Conservation (phyloP, 1,140 invertebrate genomes). For the Drosophila auraria region DNA sequence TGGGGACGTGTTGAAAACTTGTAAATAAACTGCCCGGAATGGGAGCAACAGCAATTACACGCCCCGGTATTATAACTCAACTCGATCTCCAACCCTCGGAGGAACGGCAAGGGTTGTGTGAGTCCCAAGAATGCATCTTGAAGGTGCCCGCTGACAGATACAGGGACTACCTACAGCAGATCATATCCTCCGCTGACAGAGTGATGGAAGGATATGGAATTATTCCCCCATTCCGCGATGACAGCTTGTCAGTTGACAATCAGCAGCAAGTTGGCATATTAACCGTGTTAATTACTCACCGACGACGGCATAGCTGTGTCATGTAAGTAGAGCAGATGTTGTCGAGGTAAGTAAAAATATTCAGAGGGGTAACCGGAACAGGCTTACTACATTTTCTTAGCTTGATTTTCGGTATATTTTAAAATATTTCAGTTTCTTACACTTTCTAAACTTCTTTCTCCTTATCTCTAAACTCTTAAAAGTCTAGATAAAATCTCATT, state of each 20-base stretch:
- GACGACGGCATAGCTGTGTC: slow-evolving; percentile 37
- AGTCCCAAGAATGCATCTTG: slow-evolving; percentile 24
- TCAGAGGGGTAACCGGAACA: neutral
- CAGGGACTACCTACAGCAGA: slow-evolving; percentile 49
- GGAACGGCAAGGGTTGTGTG: slow-evolving; percentile 16
- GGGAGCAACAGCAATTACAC: slow-evolving; percentile 53
- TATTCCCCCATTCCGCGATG: slow-evolving; percentile 34
- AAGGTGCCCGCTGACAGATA: slow-evolving; percentile 51
- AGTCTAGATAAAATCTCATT: neutral
- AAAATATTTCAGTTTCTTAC: too few species aligned
- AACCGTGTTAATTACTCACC: slow-evolving; percentile 55
- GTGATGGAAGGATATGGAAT: slow-evolving; percentile 23
- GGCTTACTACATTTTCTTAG: neutral
- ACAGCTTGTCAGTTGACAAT: slow-evolving; percentile 52
- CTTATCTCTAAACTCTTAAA: too few species aligned
- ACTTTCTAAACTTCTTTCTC: too few species aligned
- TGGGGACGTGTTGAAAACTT: slow-evolving; percentile 43
- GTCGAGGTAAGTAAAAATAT: neutral
- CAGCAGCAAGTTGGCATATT: slow-evolving; percentile 41
- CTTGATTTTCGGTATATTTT: neutral
- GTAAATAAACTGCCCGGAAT: slow-evolving; percentile 70
- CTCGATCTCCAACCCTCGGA: slow-evolving; percentile 29
- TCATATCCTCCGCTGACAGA: slow-evolving; percentile 19
- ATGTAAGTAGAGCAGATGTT: slow-evolving; percentile 48
- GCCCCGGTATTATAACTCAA: slow-evolving; percentile 62